Evolutionary conservation across 2,113 vertebrate genomes (phyloP), one percentile per base, ranked within the genome.

Genomic region (Corvus hawaiiensis): DNA sequence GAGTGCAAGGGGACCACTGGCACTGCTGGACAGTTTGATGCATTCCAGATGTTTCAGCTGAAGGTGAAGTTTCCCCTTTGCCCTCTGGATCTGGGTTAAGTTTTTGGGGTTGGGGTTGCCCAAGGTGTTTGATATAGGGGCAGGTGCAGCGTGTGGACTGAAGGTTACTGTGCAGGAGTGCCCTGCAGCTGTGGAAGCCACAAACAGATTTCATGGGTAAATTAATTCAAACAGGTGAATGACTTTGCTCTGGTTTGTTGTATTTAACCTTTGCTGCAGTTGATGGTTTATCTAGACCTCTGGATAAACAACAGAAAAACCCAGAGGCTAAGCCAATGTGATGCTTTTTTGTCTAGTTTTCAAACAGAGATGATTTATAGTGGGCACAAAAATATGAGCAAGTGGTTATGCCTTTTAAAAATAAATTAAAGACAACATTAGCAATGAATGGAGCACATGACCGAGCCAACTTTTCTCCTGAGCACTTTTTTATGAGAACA

Each of bases 221-320:
- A 96, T 78, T 64, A 88, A 95, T 84, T 83, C 64, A 86, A 96
- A 90, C 58, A 96, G 88, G 94, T 94, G 90, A 92, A 81, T 2
- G 7, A 37, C 84, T 92, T 89, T 84, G 80, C 90, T 87, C 89
- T 74, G 55, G 56, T 92, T 94, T 94, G 82, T 78, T 92, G 82
- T 83, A 28, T 89, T 96, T 89, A 84, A 93, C 88, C 83, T 71
- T 56, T 0, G 0, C 54, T 61, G 69, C 61, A 88, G 69, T 64
- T 1, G 0, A 32, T 66, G 44, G 85, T 92, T 96, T 96, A 90
- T 92, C 90, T 84, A 97, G 76, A 72, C 83, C 64, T 64, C 61
- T 87, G 69, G 76, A 78, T 94, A 95, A 95, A 92, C 83, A 94
- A 77, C 71, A 88, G 54, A 75, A 94, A 93, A 93, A 30, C 73